Evolutionary conservation across 2,113 vertebrate species (phyloP), one percentile per base, ranked within the genome.

Genomic region (Platycercus adscitus): DNA sequence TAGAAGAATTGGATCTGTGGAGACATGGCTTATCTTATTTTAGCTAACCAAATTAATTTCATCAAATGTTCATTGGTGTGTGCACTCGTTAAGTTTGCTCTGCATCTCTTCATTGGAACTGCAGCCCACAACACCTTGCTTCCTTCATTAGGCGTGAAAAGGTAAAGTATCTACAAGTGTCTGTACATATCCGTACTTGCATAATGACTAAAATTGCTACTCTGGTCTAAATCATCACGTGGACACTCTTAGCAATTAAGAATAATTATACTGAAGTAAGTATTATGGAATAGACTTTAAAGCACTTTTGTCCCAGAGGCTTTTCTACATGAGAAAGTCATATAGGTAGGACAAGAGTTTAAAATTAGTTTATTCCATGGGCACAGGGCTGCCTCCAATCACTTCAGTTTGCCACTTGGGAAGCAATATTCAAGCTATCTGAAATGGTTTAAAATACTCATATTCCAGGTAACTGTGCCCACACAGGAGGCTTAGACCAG

Each of bases 211-310:
- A 80, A 89, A 82, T 61, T 72, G 14, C 19, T 80, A 5, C 72
- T 92, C 44, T 80, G 39, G 15, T 8, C 4, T 23, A 92, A 89
- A 89, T 82, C 53, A 58, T 87, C 81, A 46, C 26, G 28, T 82
- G 78, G n/a, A 94, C 46, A 56, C 50, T 71, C 39, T 28, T 53
- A 71, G 11, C 35, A 50, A 88, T 95, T 75, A 86, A 12, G 26
- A 86, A 94, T 91, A 95, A 92, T 92, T 94, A 81, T 47, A 58
- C 39, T 78, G 69, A 92, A 92, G 70, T 90, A 93, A 91, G 76
- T 81, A 81, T 84, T 90, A 91, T 13, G 23, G 63, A 88, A 89
- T 7, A 78, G 37, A 80, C n/a, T 88, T 91, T 86, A 89, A 77
- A 89, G n/a, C 17, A 55, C 14, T 84, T 94, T 84, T 50, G 43